Evolutionary conservation across 2,888 invertebrate genomes (phyloP), one percentile per base, ranked within the genome.

Genomic region (Rhaphigaster nebulosa): DNA sequence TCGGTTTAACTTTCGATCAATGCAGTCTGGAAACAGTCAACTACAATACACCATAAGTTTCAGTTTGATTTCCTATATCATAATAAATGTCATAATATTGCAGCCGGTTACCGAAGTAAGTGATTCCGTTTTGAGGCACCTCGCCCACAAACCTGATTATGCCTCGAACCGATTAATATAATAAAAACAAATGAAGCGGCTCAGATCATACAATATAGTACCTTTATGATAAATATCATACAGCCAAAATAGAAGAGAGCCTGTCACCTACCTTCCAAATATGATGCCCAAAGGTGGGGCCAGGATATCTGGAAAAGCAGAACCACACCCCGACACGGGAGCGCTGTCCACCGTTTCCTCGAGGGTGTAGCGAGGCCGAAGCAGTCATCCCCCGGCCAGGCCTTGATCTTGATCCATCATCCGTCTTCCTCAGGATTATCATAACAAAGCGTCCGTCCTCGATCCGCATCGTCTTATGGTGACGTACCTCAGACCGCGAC

Each of bases 401-500:
- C 76, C 84, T 84, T 84, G 84, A 84, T 84, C 84, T 84, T 84
- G 84, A n/a, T 45, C 84, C 84, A 84, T 84, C 84, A 84, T 84
- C 34, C 2, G 26, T 45, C 84, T 41, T 84, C 84, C 41, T 45
- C 45, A n/a, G 45, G 15, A 84, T 84, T 84, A 84, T 50, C 84
- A 84, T 84, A 45, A 84, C 84, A 84, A 84, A 84, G 84, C 45
- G 45, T 41, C 84, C 84, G 84, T 84, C 84, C 84, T 45, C 84
- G 15, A 45, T 45, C 45, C 41, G 18, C 45, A 15, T 84, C 45
- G 45, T n/a, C 45, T 20, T 2, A 45, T 13, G 84, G 45, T 84
- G 84, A 84, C 45, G 84, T 41, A 45, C 45, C 45, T 45, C 26
- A 15, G 13, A n/a, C 45, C n/a, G 84, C 84, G 45, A 45, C 84